These are phyloP conservation scores for Dysidea cf. avara DNA, from an alignment of 37 sponge, comb jelly and placozoan genomes.

Conservation along the genomic window DNA sequence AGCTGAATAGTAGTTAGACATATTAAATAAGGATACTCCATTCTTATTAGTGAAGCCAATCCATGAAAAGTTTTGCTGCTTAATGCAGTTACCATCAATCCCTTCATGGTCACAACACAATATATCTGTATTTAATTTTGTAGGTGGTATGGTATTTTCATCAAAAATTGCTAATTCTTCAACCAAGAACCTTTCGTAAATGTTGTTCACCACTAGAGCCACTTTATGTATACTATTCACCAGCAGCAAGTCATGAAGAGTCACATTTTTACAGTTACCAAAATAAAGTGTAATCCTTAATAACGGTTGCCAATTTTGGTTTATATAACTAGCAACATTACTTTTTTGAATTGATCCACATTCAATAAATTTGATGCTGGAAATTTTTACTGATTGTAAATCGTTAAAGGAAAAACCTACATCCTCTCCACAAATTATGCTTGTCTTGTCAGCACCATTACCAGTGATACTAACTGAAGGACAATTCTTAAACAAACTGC, in stretches of 20 bases:
- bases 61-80: neutral
- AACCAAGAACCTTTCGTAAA: no score
- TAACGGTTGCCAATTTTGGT: neutral
- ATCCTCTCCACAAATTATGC: no score
- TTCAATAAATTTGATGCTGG: neutral
- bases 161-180: no score
- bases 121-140: no score
- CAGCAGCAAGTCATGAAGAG: constrained; percentile 2
- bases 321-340: neutral
- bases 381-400: no score
- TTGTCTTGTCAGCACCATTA: no score
- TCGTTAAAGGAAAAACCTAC: no score
- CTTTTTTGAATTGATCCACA: constrained; percentile 18
- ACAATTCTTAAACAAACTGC: no score
- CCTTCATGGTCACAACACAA: neutral
- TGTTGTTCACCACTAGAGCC: constrained; percentile 39
- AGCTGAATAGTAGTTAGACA: no score
- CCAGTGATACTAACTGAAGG: no score
- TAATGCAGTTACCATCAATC: neutral
- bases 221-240: constrained; percentile 5
- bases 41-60: neutral
- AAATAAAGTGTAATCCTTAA: constrained; percentile 28
- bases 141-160: no score
- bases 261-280: constrained; percentile 29
- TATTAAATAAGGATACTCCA: no score